Base-by-base conservation (phyloP, 2,113 vertebrate species). In the Menidia beryllina region DNA sequence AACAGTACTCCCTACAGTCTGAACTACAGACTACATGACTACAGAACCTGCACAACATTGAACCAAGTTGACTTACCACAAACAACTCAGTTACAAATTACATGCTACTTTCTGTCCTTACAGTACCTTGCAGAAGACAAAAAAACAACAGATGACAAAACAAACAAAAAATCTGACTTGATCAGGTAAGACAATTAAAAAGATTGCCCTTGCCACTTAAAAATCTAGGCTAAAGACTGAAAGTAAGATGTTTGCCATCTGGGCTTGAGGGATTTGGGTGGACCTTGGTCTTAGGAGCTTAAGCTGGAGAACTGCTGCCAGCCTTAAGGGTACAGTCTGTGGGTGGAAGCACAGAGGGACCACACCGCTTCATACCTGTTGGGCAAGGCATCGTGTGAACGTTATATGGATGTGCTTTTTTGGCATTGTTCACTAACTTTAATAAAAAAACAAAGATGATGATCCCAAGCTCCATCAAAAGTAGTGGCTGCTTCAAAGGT, bases 281-380 rank as follows among this genome's bases (percentile, higher is more conserved):
- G 56, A 59, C 51, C 49, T 74, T 75, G 75, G 47, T 52, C 47
- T 86, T 52, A 81, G 56, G 52, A 75, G 86, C 86, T 89, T 88
- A 91, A 24, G 70, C 67, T 74, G 70, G 53, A 81, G 25, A 57
- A 75, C 25, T 13, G 2, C 65, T 76, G 61, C 59, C 51, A 76
- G 58, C 45, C 75, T 79, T 65, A 54, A 9, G 20, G 49, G 66
- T 23, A 27, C 75, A 73, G 86, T 81, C 76, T 84, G 51, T 25
- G 43, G 51, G 47, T 57, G 54, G 52, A 77, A 38, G 17, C 34
- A n/a, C 72, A 69, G 63, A 75, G 27, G 59, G 47, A 55, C 24
- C 34, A 59, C 52, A 52, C 36, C 15, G 51, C 26, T 43, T 54
- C 8, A 19, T 8, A 52, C 51, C 66, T 56, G n/a, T n/a, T n/a